Percentiles rank a stretch among this genome's conserved stretches.
These are phyloP conservation scores for Candoia aspera DNA, from an alignment of 2,113 vertebrate species.

Conservation along the genomic window DNA sequence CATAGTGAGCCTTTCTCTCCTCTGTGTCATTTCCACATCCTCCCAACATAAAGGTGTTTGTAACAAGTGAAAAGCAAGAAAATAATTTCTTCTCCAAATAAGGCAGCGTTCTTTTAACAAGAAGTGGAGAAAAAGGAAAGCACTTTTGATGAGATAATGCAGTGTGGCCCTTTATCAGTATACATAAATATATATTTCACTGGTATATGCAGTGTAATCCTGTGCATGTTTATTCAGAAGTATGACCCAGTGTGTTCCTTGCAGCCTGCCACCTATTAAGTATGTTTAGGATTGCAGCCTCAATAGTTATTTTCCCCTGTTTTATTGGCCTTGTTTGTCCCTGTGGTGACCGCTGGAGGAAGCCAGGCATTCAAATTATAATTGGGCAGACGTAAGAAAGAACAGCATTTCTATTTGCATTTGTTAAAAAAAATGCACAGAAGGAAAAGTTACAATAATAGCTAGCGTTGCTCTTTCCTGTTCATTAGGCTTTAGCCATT, in stretches of 20 bases:
- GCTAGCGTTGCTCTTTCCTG: not conserved
- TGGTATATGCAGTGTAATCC: not conserved
- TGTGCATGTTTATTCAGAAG: conserved; percentile 1
- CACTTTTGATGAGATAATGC: not conserved
- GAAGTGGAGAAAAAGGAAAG: not conserved
- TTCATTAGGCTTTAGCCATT: not conserved
- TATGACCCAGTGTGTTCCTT: not conserved
- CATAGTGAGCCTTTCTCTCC: conserved; percentile 68
- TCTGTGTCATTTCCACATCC: conserved; percentile 64
- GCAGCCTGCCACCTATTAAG: not conserved
- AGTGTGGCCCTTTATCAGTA: not conserved
- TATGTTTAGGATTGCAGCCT: not conserved
- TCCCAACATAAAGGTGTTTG: conserved; percentile 66
- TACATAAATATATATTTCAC: not conserved
- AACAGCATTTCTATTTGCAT: not conserved
- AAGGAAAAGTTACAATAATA: conserved; percentile 7
- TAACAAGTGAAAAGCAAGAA: conserved; percentile 49
- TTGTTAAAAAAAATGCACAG: conserved; percentile 15
- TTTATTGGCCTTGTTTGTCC: not conserved
- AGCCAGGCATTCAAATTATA: conserved; percentile 4
- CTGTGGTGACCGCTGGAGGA: not conserved
- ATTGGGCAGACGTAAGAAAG: not conserved
- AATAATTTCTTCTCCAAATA: conserved; percentile 16
- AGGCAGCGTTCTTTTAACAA: not conserved
- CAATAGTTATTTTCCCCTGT: not conserved